Conservation (phyloP, 2,888 invertebrate species). For the Zhengitettix transpicula region DNA sequence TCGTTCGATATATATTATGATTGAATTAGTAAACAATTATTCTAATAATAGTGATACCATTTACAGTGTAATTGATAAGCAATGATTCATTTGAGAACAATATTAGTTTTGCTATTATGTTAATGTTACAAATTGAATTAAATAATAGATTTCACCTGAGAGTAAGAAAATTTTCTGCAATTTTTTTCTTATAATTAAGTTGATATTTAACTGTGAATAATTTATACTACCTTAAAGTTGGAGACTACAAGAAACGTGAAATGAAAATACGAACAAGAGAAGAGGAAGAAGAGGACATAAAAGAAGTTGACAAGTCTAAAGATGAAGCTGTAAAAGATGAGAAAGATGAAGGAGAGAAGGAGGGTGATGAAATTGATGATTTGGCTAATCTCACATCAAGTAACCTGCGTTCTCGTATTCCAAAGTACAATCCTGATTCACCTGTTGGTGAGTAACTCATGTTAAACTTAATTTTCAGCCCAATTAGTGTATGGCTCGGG, state of each 20-base stretch:
- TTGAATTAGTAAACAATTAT: too few relatives aligned
- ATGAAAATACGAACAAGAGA: slow-evolving; percentile 18
- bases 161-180: background rate
- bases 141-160: background rate
- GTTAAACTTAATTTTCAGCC: too few relatives aligned
- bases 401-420: background rate
- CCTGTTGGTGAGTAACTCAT: background rate
- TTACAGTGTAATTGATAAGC: too few relatives aligned
- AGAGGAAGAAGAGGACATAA: slow-evolving; percentile 25
- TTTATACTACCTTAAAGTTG: slow-evolving; percentile 6
- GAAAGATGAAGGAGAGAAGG: slow-evolving; percentile 21
- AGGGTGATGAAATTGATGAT: background rate
- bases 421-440: background rate
- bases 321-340: slow-evolving; percentile 25
- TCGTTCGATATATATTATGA: too few relatives aligned
- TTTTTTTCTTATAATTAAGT: background rate
- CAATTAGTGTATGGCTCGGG: too few relatives aligned
- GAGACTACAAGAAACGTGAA: slow-evolving; percentile 7
- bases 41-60: too few relatives aligned
- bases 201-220: background rate
- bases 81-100: too few relatives aligned
- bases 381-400: background rate
- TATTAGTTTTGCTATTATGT: too few relatives aligned
- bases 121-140: too few relatives aligned
- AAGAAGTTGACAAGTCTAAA: slow-evolving; percentile 33